phyloP scores from a whole-genome alignment of 2,113 vertebrate species.

The Gavialis gangeticus region DNA sequence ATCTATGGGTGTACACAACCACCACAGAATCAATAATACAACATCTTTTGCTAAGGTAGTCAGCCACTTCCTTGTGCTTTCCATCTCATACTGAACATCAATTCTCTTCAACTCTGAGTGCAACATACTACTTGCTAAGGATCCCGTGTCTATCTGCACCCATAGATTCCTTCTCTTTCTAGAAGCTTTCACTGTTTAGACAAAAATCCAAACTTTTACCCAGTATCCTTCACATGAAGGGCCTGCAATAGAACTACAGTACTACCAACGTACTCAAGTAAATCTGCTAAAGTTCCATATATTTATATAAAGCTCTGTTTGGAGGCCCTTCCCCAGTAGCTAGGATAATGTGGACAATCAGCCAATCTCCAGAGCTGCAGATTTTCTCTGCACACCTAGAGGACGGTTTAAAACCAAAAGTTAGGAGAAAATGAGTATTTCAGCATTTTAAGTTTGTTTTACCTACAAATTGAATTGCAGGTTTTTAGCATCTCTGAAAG shows the following conservation, averaged over 20 bases:
- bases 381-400: not conserved
- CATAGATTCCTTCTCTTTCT: not conserved
- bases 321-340: not conserved
- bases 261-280: not conserved
- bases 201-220: not conserved
- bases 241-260: not conserved
- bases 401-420: not conserved
- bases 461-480: not conserved
- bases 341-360: not conserved
- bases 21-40: not conserved
- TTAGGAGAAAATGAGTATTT: not conserved
- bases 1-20: not conserved
- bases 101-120: not conserved
- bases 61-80: not conserved
- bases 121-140: not conserved
- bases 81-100: not conserved
- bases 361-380: not conserved
- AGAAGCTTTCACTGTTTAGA: not conserved
- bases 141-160: not conserved
- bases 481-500: not conserved
- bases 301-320: not conserved
- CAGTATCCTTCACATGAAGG: not conserved
- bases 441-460: not conserved
- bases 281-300: not conserved
- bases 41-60: rapidly evolving